These are phyloP conservation scores for Sander vitreus DNA, from an alignment of 2,113 vertebrate species.

Conservation along the genomic window DNA sequence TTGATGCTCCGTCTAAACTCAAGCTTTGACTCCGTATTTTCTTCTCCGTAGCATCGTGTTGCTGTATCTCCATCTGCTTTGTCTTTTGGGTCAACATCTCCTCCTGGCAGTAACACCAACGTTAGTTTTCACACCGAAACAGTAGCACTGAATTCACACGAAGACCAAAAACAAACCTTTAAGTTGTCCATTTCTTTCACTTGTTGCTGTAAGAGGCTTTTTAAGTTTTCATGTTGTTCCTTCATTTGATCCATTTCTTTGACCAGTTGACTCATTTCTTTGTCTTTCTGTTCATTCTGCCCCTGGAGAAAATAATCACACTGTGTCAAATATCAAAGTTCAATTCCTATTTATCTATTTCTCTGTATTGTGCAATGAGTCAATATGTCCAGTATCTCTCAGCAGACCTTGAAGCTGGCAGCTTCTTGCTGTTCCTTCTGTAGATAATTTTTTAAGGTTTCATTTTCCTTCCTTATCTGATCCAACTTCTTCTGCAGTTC, in stretches of 20 bases:
- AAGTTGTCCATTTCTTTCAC: slow-evolving; percentile 42
- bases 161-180: slow-evolving; percentile 65
- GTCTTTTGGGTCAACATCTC: slow-evolving; percentile 51
- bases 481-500: slow-evolving; percentile 65
- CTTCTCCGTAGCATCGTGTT: not conserved
- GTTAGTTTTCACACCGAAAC: not conserved
- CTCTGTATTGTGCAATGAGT: slow-evolving; percentile 10
- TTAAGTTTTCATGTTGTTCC: slow-evolving; percentile 27
- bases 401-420: slow-evolving; percentile 61
- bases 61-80: slow-evolving; percentile 49
- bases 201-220: slow-evolving; percentile 27
- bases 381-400: not conserved
- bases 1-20: not conserved
- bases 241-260: slow-evolving; percentile 51
- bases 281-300: slow-evolving; percentile 41
- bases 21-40: slow-evolving; percentile 7
- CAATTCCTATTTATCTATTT: not conserved
- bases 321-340: slow-evolving; percentile 44
- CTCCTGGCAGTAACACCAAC: slow-evolving; percentile 28
- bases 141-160: not conserved
- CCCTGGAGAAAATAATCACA: slow-evolving; percentile 38
- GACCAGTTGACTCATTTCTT: slow-evolving; percentile 19
- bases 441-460: slow-evolving; percentile 61
- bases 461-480: slow-evolving; percentile 52
- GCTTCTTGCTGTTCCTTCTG: slow-evolving; percentile 61